These are phyloP conservation scores for Spodoptera picta DNA, from an alignment of 2,888 invertebrate species.

Conservation along the genomic window DNA sequence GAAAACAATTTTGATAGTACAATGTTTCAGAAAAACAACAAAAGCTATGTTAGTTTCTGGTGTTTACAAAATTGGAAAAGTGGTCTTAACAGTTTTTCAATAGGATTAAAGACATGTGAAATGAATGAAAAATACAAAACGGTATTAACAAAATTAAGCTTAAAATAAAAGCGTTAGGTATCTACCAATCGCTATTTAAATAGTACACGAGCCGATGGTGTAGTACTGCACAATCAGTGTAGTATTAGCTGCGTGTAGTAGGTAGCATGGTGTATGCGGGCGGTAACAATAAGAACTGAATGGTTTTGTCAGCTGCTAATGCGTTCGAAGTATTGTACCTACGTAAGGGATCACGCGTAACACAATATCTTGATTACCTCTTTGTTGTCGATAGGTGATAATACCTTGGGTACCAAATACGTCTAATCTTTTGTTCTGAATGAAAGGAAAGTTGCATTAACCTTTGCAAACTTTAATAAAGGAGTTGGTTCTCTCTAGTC, in stretches of 20 bases:
- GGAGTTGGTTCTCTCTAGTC: too few relatives aligned
- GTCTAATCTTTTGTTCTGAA: too few relatives aligned
- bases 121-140: too few relatives aligned
- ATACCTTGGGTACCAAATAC: too few relatives aligned
- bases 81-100: too few relatives aligned
- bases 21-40: too few relatives aligned
- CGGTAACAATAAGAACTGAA: slow-evolving; percentile 18
- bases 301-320: slow-evolving; percentile 18
- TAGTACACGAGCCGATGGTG: slow-evolving; percentile 10
- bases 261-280: slow-evolving; percentile 32
- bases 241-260: background rate
- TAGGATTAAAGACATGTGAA: too few relatives aligned
- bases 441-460: too few relatives aligned
- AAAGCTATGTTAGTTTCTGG: too few relatives aligned
- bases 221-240: slow-evolving; percentile 8
- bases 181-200: slow-evolving; percentile 2
- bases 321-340: slow-evolving; percentile 8
- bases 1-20: too few relatives aligned
- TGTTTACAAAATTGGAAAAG: too few relatives aligned
- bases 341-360: slow-evolving; percentile 1
- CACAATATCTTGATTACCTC: slow-evolving; percentile 7
- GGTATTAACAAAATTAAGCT: background rate
- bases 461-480: too few relatives aligned
- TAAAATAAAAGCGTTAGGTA: background rate
- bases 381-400: slow-evolving; percentile 20